Evolutionary conservation across 2,797 vertebrate genomes (phyloP), one percentile per base, ranked within the genome.

Genomic region (Amniataba percoides): DNA sequence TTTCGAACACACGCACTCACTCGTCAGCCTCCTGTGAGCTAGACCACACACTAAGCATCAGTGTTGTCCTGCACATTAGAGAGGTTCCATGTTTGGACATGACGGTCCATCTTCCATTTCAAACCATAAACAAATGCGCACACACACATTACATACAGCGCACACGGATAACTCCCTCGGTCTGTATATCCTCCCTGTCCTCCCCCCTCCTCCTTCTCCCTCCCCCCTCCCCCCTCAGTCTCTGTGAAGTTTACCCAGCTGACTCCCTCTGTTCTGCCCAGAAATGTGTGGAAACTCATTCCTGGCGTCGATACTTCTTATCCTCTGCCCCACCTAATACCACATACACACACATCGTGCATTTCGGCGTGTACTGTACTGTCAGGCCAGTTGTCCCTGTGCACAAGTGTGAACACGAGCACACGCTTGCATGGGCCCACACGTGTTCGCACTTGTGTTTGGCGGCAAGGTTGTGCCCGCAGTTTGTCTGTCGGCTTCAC

Each of bases 261-360:
- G 88, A 91, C 87, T 81, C 72, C 61, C 69, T 84, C 79, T 68
- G 73, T 78, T 80, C 80, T 78, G 80, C 64, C 72, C 70, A 83
- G 62, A 86, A 87, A 88, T 83, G 78, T 78, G 78, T 87, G 84
- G 84, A 89, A 82, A 90, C 81, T 88, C 73, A 74, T 84, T 78
- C 74, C 78, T 89, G 87, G 87, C 83, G 66, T 88, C 79, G 4
- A 76, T 74, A 55, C 70, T 58, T 77, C 80, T 84, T 67, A 68
- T 46, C 68, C 78, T 73, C 55, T 74, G 63, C 81, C 83, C 82
- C 80, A 49, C 83, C 79, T 84, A 63, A 82, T 69, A 77, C 79
- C 82, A 49, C 61, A 63, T 12, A 67, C 61, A 68, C 73, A 62
- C 66, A 62, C 61, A 48, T n/a, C 21, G 12, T 67, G 13, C 48